Conservation (phyloP, 2,888 invertebrate species). For the Bombylius discolor region DNA sequence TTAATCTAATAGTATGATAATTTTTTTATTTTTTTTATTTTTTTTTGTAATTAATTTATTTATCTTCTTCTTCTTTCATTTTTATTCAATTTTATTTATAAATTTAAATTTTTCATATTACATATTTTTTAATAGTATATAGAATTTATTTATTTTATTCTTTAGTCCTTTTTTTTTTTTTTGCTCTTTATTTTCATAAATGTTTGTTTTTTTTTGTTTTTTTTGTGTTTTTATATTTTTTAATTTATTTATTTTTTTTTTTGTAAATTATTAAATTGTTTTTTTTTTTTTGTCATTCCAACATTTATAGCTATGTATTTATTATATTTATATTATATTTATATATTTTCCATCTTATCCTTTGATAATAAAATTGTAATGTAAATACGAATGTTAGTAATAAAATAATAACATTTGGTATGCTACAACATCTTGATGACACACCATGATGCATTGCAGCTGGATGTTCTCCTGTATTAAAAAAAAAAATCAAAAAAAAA, state of each 20-base stretch:
- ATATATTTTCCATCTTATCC: conserved; percentile 19
- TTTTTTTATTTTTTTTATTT: too few relatives aligned
- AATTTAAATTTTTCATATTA: too few relatives aligned
- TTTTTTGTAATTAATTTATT: too few relatives aligned
- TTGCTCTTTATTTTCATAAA: too few relatives aligned
- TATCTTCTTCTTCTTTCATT: too few relatives aligned
- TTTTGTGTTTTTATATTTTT: too few relatives aligned
- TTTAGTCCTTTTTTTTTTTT: too few relatives aligned
- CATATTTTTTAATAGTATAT: too few relatives aligned
- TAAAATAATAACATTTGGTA: conserved; percentile 22
- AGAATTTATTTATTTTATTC: too few relatives aligned
- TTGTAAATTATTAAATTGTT: neutral
- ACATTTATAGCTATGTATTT: neutral
- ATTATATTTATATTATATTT: neutral
- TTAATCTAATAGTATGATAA: too few relatives aligned
- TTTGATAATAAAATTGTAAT: conserved; percentile 20
- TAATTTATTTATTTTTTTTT: neutral
- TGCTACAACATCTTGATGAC: conserved; percentile 22
- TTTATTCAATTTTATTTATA: too few relatives aligned
- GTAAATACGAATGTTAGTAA: conserved; percentile 22
- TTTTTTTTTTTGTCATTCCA: too few relatives aligned
- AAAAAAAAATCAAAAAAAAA: neutral
- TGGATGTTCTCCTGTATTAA: conserved; percentile 61
- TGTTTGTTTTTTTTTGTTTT: neutral
- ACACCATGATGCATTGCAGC: conserved; percentile 72